Base-by-base conservation (phyloP, 2,113 vertebrate genomes). In the Coptodon bakossiorum region DNA sequence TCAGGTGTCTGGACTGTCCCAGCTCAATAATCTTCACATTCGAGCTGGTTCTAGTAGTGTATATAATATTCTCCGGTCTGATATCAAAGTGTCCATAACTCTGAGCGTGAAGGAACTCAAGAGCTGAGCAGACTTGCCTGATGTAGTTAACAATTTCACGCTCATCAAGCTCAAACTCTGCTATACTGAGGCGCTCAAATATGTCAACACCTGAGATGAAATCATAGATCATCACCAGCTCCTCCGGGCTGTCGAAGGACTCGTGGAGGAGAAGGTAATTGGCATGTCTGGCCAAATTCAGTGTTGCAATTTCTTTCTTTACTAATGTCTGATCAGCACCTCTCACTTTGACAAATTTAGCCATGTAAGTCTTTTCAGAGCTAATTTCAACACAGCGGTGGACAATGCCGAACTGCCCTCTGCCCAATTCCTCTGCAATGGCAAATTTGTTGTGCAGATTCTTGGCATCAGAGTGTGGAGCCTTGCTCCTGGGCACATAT, bases 341-440 rank as follows among this genome's bases (percentile, higher is more conserved):
- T 95, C 98, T 99, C 86, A 99, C 98, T 97, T 99, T 99, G 79
- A 98, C 96, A 93, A 99, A 99, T 93, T 99, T 99, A 85, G 98
- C 98, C 96, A 99, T 97, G 91, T 97, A 99, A 5, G 99, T 99
- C 95, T 98, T 99, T 92, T 99, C 97, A 8, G 98, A 98, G 94
- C 94, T 96, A 59, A 95, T 96, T 92, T 98, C 96, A 88, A 99
- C 90, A 90, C 98, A 99, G 63, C 98, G 98, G 90, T 99, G 99
- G 83, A 97, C 97, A 92, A 99, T 98, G 90, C 98, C 97, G 95
- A 99, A 99, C 85, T 99, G 98, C 17, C 99, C 99, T 89, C 97
- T 97, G 22, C 98, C 97, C 90, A 99, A 96, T 88, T 99, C 98
- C 96, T 99, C 99, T 91, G 98, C 99, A 93, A 99, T 99, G 95